These are phyloP conservation scores for Hycleus cichorii DNA, from an alignment of 1,140 invertebrate genomes.

Conservation along the genomic window DNA sequence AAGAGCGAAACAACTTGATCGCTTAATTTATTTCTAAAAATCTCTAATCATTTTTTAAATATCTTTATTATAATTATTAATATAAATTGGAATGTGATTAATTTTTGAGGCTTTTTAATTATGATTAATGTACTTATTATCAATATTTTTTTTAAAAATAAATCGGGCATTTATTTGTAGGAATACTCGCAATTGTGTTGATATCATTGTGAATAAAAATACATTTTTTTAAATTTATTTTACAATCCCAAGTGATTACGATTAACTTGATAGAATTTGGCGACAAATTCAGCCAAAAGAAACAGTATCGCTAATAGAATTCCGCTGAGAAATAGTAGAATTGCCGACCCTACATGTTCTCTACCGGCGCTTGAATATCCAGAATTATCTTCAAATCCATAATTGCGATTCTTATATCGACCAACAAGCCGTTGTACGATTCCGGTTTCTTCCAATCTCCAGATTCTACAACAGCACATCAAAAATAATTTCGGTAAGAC, in stretches of 20 bases:
- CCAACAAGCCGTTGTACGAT: constrained; percentile 15
- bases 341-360: constrained; percentile 29
- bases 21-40: too few species aligned
- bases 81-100: constrained; percentile 9
- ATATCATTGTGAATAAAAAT: too few species aligned
- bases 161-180: too few species aligned
- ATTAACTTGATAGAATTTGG: constrained; percentile 5
- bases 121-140: constrained; percentile 8
- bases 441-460: constrained; percentile 18
- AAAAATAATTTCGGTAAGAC: too few species aligned
- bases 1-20: too few species aligned
- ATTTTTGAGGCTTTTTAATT: constrained; percentile 8
- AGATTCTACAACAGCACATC: constrained; percentile 12
- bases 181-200: too few species aligned
- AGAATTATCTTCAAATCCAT: neutral
- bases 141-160: too few species aligned
- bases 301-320: constrained; percentile 11
- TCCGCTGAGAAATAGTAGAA: constrained; percentile 22
- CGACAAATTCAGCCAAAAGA: constrained; percentile 13
- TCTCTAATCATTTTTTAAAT: too few species aligned
- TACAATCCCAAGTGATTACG: neutral
- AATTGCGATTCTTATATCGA: constrained; percentile 4
- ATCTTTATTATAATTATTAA: too few species aligned
- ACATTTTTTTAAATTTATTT: neutral
- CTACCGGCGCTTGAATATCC: constrained; percentile 27